Evolutionary conservation across 2,797 vertebrate genomes (phyloP), one percentile per base, ranked within the genome.

Genomic region (Characodon lateralis): DNA sequence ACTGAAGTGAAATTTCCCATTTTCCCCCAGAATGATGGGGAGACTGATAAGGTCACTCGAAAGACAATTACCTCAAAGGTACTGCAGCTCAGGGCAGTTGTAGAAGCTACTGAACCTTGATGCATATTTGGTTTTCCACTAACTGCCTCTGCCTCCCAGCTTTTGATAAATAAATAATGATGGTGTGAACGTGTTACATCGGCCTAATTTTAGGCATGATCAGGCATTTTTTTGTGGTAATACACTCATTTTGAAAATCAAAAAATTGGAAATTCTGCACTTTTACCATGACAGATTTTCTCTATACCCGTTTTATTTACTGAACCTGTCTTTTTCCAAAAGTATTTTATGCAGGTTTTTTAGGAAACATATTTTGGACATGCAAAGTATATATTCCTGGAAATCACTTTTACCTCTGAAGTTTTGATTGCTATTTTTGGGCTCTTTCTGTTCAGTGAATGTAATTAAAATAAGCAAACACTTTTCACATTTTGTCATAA

Each of bases 61-160:
- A 68, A 68, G 65, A 68, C 22, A 68, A 68, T 46, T 68, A 68
- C 65, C 41, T 66, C 31, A 68, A 68, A 68, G 65, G 43, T 68
- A 68, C 43, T 68, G 39, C 65, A 13, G 39, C 65, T 68, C 39
- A 68, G 65, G 65, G 65, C 39, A 46, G 39, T 46, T 66, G 13
- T 48, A 48, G 9, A 48, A 48, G 46, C 46, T 51, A 51, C 14
- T 51, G 50, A 51, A 51, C 50, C 13, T 51, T 4, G 16, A 14
- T 51, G 65, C 65, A 43, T 46, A 68, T 68, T 43, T 68, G 65
- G 65, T 68, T 68, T 66, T 46, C 65, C 22, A 14, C 22, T 68
- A 22, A 46, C 39, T 66, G 20, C 1, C 35, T 66, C 35, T n/a
- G 16, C 39, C 65, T n/a, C 22, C 24, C 65, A 68, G 22, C 22